A percentile compares a stretch with the other conserved stretches of the same genome.
These are phyloP conservation scores for Belgica antarctica DNA, from an alignment of 2,888 invertebrate species.

Conservation along the genomic window DNA sequence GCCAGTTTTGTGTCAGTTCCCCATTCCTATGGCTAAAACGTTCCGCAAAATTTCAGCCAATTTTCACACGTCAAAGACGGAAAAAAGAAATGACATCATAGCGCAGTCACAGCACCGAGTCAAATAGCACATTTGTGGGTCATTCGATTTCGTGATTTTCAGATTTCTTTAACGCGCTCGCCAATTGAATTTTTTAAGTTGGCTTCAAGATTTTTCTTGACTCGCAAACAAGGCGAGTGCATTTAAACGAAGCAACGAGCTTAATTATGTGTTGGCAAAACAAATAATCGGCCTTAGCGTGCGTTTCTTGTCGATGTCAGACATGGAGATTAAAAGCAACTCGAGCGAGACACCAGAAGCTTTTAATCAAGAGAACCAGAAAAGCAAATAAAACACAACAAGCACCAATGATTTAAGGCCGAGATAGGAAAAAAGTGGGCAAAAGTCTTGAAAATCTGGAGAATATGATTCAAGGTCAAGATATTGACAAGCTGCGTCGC, in stretches of 20 bases:
- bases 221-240: neutral
- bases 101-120: neutral
- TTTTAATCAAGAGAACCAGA: neutral
- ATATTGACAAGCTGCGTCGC: neutral
- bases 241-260: neutral
- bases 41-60: neutral
- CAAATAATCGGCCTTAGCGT: too few species aligned
- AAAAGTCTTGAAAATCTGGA: constrained; percentile 11
- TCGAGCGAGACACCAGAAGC: neutral
- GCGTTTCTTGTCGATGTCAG: neutral
- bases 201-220: too few species aligned
- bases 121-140: constrained; percentile 3
- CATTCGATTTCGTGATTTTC: neutral
- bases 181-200: neutral
- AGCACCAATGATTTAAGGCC: neutral
- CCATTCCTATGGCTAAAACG: neutral
- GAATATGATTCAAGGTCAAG: constrained; percentile 15
- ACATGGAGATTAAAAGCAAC: neutral
- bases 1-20: too few species aligned
- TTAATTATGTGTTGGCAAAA: neutral
- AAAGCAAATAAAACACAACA: constrained; percentile 13
- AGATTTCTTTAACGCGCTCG: neutral
- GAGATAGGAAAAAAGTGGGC: constrained; percentile 16
- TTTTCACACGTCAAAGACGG: neutral
- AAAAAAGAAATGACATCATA: constrained; percentile 18